Base-by-base conservation (phyloP, 1,140 invertebrate genomes). In the Drosophila ficusphila region DNA sequence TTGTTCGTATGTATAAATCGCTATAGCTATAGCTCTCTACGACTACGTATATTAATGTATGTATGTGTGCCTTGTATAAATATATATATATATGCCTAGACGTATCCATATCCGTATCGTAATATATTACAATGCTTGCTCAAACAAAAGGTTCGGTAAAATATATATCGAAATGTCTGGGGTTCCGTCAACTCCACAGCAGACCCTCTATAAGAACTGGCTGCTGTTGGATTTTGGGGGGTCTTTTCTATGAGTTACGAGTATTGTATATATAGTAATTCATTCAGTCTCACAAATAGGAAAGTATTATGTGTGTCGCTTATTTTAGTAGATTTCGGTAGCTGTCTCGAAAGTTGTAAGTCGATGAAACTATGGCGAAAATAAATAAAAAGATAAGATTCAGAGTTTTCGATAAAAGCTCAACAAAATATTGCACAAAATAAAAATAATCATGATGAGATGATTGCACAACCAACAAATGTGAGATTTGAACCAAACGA, bases 231-330 rank as follows among this genome's bases (percentile, higher is more conserved):
- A 52, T 5, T 27, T 41, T 23, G 25, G 38, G 38, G 21, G 33
- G 31, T 72, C n/a, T 60, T 51, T 36, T 72, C 29, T 71, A 60
- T 47, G 47, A 58, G 23, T 57, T 64, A 79, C 36, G 75, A 79
- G 79, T 81, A 83, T 81, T 86, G 76, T 85, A 73, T 73, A 79
- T 85, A 65, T 86, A 86, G 76, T 86, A 86, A 65, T 81, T 74
- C 72, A 73, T 86, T 88, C 82, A 86, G 82, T 88, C 82, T 88
- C 82, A 88, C 83, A 75, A 88, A 82, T 81, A 88, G 82, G 82
- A 88, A 88, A 88, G 83, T 86, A 82, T 85, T 85, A 68, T 77
- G 47, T 72, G 25, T 83, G 53, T 70, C 42, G 27, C 61, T 67
- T 52, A 67, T 52, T 27, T 52, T 42, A 42, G 36, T 67, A 36